These are phyloP conservation scores for Cygnus buccinator DNA, from an alignment of 2,113 vertebrate species.

Conservation along the genomic window DNA sequence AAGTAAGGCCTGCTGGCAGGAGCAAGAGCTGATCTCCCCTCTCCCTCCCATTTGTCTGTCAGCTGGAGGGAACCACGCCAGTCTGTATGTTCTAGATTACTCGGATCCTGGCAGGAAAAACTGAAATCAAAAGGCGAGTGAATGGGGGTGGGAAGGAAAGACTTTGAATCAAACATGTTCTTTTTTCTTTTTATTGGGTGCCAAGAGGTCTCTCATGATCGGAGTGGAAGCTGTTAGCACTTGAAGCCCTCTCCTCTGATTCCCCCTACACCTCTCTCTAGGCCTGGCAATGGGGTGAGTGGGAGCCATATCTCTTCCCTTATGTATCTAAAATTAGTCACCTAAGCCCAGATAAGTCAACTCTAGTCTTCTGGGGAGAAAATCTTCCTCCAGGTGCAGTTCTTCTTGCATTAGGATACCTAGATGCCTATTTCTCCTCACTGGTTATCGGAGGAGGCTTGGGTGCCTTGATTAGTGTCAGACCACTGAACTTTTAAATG, in stretches of 20 bases:
- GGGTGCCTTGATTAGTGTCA: not conserved
- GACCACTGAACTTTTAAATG: not conserved
- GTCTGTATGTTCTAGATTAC: conserved; percentile 11
- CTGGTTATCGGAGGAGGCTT: not conserved
- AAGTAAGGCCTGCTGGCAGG: not conserved
- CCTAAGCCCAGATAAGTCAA: not conserved
- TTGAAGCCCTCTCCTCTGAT: not conserved
- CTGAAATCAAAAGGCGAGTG: conserved; percentile 24
- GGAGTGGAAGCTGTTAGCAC: not conserved
- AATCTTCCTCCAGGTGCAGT: not conserved
- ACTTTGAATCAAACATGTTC: not conserved
- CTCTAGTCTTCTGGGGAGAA: not conserved
- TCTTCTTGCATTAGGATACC: not conserved
- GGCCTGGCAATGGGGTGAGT: not conserved
- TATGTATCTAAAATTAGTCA: not conserved
- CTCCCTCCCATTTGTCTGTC: conserved; percentile 3
- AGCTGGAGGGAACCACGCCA: conserved; percentile 30
- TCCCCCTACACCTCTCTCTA: not conserved
- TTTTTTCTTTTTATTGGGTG: conserved; percentile 22
- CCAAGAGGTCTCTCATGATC: conserved; percentile 18
- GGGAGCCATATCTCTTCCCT: not conserved
- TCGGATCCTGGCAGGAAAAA: not conserved
- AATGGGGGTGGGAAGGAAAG: not conserved
- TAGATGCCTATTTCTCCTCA: not conserved
- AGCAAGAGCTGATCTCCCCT: not conserved